These are phyloP conservation scores for Propithecus coquereli DNA, from an alignment of 2,113 vertebrate species.

Conservation along the genomic window DNA sequence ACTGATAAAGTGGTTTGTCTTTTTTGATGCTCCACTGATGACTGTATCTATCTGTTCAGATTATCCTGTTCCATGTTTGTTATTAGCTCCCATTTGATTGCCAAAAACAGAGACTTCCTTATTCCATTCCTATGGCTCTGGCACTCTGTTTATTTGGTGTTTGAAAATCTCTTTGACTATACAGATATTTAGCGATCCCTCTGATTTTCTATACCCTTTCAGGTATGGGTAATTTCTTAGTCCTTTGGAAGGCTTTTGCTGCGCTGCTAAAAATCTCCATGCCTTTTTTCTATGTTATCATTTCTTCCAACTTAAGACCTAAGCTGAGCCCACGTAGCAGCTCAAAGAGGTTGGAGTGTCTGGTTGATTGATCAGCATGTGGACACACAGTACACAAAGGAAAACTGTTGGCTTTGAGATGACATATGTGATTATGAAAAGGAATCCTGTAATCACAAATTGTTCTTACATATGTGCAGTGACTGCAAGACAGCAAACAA, in stretches of 20 bases:
- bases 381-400: background rate
- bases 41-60: background rate
- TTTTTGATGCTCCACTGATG: background rate
- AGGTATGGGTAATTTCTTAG: background rate
- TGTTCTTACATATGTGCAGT: background rate
- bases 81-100: background rate
- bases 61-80: background rate
- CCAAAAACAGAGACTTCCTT: background rate
- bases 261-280: background rate
- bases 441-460: constrained; percentile 1
- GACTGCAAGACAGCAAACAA: background rate
- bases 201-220: background rate
- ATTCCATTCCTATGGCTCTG: background rate
- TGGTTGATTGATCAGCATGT: background rate
- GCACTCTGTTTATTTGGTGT: background rate
- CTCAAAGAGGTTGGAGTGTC: background rate
- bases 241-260: background rate
- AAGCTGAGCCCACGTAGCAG: background rate
- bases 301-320: background rate
- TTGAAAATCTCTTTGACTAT: background rate
- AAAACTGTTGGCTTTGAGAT: constrained; percentile 23
- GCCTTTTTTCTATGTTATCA: background rate
- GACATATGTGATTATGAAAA: background rate
- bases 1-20: background rate
- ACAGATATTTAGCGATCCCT: background rate